These are phyloP conservation scores for Caenorhabditis sinica DNA, from an alignment of 2,888 invertebrate species.

Conservation along the genomic window DNA sequence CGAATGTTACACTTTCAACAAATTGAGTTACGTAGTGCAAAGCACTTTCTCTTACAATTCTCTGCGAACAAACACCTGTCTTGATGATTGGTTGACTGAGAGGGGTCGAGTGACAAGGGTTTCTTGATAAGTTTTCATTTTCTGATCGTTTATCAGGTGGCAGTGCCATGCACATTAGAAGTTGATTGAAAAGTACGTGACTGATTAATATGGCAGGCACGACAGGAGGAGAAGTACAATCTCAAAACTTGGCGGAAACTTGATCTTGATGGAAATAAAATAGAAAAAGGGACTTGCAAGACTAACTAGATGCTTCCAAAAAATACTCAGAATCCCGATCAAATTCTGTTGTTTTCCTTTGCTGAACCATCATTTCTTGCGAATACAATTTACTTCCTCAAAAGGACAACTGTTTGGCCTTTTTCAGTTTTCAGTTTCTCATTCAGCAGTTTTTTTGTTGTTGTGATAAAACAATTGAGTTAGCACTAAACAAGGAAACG, in stretches of 20 bases:
- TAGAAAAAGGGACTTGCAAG: neutral
- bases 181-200: slow-evolving; percentile 50
- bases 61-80: slow-evolving; percentile 44
- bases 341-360: neutral
- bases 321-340: neutral
- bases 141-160: slow-evolving; percentile 47
- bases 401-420: slow-evolving; percentile 4
- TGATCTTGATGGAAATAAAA: neutral
- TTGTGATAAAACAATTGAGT: neutral
- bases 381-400: slow-evolving; percentile 11
- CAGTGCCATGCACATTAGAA: slow-evolving; percentile 35
- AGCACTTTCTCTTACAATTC: slow-evolving; percentile 35
- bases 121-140: slow-evolving; percentile 47
- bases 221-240: slow-evolving; percentile 19
- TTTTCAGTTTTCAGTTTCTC: neutral
- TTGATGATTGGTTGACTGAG: slow-evolving; percentile 40
- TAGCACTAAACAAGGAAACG: slow-evolving; percentile 12
- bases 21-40: slow-evolving; percentile 44
- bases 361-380: neutral
- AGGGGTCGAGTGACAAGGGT: slow-evolving; percentile 41
- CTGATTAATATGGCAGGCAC: slow-evolving; percentile 6
- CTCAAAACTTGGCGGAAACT: neutral
- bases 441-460: neutral
- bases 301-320: neutral
- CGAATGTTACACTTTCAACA: slow-evolving; percentile 5